Conservation (phyloP, 2,113 vertebrate genomes). For the Lepus europaeus region DNA sequence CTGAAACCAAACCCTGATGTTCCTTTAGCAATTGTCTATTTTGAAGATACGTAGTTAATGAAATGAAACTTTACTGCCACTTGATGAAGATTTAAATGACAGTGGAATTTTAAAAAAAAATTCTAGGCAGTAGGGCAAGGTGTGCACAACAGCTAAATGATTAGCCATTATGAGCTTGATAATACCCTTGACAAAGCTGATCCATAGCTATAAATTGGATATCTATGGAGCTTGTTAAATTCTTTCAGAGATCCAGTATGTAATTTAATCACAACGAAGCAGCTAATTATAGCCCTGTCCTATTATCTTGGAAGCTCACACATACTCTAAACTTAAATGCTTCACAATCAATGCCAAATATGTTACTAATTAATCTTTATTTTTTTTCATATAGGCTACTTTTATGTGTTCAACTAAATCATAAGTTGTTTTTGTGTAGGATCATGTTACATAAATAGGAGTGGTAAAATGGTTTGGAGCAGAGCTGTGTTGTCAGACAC, state of each 20-base stretch:
- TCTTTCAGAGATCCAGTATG: slow-evolving; percentile 34
- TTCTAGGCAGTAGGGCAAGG: slow-evolving; percentile 40
- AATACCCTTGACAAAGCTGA: slow-evolving; percentile 67
- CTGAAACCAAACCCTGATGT: background rate
- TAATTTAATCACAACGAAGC: slow-evolving; percentile 70
- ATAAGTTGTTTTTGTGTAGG: background rate
- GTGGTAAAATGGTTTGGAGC: background rate
- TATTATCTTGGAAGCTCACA: slow-evolving; percentile 61
- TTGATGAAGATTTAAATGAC: slow-evolving; percentile 66
- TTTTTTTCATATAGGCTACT: background rate
- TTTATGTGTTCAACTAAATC: slow-evolving; percentile 34
- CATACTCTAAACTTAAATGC: slow-evolving; percentile 52
- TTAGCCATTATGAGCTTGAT: slow-evolving; percentile 69
- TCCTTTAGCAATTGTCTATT: slow-evolving; percentile 2
- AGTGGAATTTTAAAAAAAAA: slow-evolving; percentile 57
- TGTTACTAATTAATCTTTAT: slow-evolving; percentile 53
- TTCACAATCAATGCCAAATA: background rate
- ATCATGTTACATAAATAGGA: background rate
- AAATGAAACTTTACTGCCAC: slow-evolving; percentile 39
- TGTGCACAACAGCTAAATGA: slow-evolving; percentile 73
- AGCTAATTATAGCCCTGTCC: slow-evolving; percentile 58
- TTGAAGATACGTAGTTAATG: slow-evolving; percentile 67
- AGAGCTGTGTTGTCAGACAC: background rate
- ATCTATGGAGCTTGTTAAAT: slow-evolving; percentile 51
- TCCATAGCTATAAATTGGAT: slow-evolving; percentile 66